phyloP scores from a whole-genome alignment of 2,797 vertebrate species.

The Sebastes taczanowskii region DNA sequence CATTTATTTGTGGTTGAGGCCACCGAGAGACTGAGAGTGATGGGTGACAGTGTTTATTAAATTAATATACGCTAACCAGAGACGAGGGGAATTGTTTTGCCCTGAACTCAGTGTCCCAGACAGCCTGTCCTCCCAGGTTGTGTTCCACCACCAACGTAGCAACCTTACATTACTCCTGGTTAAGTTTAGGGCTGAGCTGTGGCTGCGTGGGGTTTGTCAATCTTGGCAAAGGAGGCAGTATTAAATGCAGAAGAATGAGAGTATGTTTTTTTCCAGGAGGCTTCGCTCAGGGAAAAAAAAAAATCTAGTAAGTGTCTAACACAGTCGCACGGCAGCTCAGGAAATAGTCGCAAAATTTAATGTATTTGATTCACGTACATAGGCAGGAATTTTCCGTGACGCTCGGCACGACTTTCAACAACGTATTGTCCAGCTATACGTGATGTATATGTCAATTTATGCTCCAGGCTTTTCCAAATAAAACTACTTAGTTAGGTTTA shows the following conservation, averaged over 20 bases:
- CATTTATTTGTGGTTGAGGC: background rate
- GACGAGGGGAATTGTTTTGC: background rate
- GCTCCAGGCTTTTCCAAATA: too few species aligned
- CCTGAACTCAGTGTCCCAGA: background rate
- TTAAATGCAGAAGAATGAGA: constrained; percentile 1
- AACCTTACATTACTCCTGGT: background rate
- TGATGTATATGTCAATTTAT: too few species aligned
- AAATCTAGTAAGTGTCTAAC: too few species aligned
- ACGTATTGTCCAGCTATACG: too few species aligned
- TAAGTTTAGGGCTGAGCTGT: background rate
- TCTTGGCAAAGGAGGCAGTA: background rate
- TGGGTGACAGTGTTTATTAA: too few species aligned
- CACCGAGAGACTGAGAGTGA: background rate
- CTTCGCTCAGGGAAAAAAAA: background rate
- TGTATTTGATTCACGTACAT: too few species aligned
- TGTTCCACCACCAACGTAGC: background rate
- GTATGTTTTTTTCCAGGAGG: background rate
- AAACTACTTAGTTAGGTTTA: too few species aligned
- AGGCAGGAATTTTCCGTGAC: too few species aligned
- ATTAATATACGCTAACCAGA: too few species aligned
- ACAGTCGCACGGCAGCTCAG: too few species aligned
- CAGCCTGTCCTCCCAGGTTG: background rate
- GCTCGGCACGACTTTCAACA: too few species aligned
- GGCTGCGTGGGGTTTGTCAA: background rate
- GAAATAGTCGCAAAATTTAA: too few species aligned